Conservation (phyloP, 92 coral and sea anemone genomes). For the Zoanthus gigantus region DNA sequence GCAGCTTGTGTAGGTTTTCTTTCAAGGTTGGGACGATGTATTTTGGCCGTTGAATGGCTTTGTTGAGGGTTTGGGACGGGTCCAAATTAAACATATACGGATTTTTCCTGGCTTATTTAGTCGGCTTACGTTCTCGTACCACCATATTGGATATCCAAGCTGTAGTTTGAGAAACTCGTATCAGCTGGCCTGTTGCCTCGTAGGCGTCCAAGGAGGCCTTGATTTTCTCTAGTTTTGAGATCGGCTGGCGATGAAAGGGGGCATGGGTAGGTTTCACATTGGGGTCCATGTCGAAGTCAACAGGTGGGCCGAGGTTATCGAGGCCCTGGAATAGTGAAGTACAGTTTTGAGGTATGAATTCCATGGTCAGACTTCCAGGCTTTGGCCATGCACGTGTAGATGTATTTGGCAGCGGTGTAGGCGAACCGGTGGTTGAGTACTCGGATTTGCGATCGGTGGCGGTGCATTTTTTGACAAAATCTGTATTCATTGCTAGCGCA, state of each 20-base stretch:
- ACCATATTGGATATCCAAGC: slow-evolving; percentile 66
- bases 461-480: slow-evolving; percentile 10
- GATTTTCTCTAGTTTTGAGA: too few relatives aligned
- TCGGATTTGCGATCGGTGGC: slow-evolving; percentile 12
- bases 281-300: slow-evolving; percentile 43
- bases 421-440: slow-evolving; percentile 16
- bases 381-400: not conserved
- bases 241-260: slow-evolving; percentile 16
- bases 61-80: slow-evolving; percentile 27
- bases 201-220: slow-evolving; percentile 29
- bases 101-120: slow-evolving; percentile 35
- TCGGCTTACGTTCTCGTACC: slow-evolving; percentile 33
- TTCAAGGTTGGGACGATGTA: slow-evolving; percentile 35
- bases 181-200: slow-evolving; percentile 51
- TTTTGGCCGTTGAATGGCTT: slow-evolving; percentile 38
- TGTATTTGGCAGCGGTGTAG: not conserved
- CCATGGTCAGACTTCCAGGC: too few relatives aligned
- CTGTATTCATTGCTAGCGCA: slow-evolving; percentile 32
- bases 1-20: slow-evolving; percentile 20
- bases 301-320: too few relatives aligned
- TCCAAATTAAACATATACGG: slow-evolving; percentile 31
- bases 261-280: slow-evolving; percentile 59
- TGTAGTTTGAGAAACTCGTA: slow-evolving; percentile 31
- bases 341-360: too few relatives aligned
- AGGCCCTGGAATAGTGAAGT: too few relatives aligned